Evolutionary conservation across 2,888 invertebrate genomes (phyloP), one percentile per base, ranked within the genome.

Genomic region (Lepidocyrtinus sp.): DNA sequence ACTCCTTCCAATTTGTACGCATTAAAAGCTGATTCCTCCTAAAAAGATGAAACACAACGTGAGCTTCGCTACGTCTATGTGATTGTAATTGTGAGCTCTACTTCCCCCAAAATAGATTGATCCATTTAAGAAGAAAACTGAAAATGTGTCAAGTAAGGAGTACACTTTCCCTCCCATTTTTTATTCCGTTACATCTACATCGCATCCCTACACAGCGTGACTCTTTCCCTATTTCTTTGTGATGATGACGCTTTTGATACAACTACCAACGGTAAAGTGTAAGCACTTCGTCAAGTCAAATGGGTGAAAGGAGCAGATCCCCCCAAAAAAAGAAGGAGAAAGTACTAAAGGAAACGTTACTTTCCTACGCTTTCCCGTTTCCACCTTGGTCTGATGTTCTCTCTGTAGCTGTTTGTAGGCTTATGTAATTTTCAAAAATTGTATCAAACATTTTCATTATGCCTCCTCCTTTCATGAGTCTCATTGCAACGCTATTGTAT

Each of bases 101-200:
- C n/a, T n/a, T n/a, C n/a, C n/a, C n/a, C n/a, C n/a, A 67, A 67
- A 71, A 67, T 67, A 71, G 67, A 77, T 77, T 72, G 77, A 27
- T 77, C 77, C 77, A 71, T 77, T 77, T 77, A 76, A 55, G 63
- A 72, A 63, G 27, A 27, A 25, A 62, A 36, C 5, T 36, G 72
- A 68, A 78, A 78, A 78, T 78, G 78, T 78, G 76, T 76, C 70
- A 69, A 76, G 70, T 73, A 73, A 65, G 65, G 26, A 36, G 5
- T 36, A 15, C 65, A 12, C 27, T 26, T 15, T 65, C n/a, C 27
- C 25, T 65, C 65, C 36, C 2, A 3, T 2, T 36, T 12, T 12
- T 36, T 36, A 5, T 36, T 36, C 36, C 12, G 5, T 12, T 12
- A 7, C 36, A 7, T 36, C 36, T 12, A 36, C 5, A 36, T n/a